Conservation (phyloP, 2,113 vertebrate genomes). For the Mionectes macconnelli region DNA sequence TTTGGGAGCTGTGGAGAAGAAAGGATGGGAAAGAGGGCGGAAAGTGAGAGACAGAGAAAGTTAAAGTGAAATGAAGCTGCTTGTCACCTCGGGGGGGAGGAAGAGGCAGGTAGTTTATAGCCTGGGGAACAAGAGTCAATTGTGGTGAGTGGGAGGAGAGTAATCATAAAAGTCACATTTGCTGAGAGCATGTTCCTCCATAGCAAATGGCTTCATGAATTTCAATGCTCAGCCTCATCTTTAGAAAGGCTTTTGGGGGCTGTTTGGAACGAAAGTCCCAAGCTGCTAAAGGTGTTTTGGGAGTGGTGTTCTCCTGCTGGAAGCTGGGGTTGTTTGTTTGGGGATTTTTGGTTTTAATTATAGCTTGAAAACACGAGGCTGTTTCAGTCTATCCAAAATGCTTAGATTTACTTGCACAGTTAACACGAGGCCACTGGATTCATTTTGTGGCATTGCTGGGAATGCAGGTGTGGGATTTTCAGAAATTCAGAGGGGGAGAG, state of each 20-base stretch:
- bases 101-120: constrained; percentile 53
- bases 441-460: neutral
- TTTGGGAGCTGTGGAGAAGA: constrained; percentile 6
- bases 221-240: constrained; percentile 8
- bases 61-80: constrained; percentile 26
- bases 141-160: constrained; percentile 41
- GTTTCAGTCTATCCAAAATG: neutral
- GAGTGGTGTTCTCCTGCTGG: neutral
- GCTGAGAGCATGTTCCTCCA: neutral
- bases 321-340: neutral
- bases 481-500: neutral
- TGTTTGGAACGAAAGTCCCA: neutral
- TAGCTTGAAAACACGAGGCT: neutral
- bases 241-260: neutral
- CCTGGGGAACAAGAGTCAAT: constrained; percentile 39
- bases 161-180: constrained; percentile 50
- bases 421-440: neutral
- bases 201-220: constrained; percentile 10
- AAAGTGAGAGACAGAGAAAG: constrained; percentile 38
- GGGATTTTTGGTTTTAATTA: neutral
- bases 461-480: neutral
- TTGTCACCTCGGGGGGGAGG: constrained; percentile 35
- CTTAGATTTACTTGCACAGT: neutral
- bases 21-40: neutral
- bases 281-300: neutral